Conservation (phyloP, 2,113 vertebrate genomes). For the Eptatretus burgeri region DNA sequence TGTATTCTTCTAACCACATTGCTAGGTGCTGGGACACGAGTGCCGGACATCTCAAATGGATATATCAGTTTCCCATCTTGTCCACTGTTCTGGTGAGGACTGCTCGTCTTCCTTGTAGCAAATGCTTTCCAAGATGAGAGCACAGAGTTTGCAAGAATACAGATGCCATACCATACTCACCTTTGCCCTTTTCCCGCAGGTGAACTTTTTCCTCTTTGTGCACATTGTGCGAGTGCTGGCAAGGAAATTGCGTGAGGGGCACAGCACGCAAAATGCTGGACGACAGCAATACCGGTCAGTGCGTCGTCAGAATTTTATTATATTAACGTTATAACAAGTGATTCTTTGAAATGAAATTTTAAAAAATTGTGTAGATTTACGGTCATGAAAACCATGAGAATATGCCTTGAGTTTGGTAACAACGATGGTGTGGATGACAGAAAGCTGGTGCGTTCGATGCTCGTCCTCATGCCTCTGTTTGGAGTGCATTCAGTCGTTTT, state of each 20-base stretch:
- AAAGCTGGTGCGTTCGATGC: constrained; percentile 33
- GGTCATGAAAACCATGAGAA: not conserved
- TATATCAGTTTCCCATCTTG: constrained; percentile 38
- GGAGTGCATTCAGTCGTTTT: constrained; percentile 43
- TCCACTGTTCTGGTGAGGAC: constrained; percentile 27
- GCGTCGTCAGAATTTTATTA: not conserved
- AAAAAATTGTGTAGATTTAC: no score
- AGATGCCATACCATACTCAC: not conserved
- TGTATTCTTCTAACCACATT: not conserved
- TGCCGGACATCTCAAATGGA: constrained; percentile 38
- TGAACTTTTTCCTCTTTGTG: constrained; percentile 37
- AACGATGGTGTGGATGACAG: constrained; percentile 12
- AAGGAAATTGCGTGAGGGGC: constrained; percentile 34
- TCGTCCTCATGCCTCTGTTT: constrained; percentile 39
- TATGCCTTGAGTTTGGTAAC: not conserved
- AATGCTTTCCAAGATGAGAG: no score
- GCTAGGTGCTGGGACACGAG: constrained; percentile 38
- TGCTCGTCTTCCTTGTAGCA: no score
- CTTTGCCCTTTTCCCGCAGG: constrained; percentile 14
- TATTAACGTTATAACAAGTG: no score
- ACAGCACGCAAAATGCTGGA: constrained; percentile 18
- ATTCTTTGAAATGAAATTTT: no score
- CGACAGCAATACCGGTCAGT: constrained; percentile 33
- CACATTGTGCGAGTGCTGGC: constrained; percentile 37
- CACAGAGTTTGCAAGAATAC: no score